Evolutionary conservation across 2,888 invertebrate genomes (phyloP).

Genomic region (Cyaniris semiargus): DNA sequence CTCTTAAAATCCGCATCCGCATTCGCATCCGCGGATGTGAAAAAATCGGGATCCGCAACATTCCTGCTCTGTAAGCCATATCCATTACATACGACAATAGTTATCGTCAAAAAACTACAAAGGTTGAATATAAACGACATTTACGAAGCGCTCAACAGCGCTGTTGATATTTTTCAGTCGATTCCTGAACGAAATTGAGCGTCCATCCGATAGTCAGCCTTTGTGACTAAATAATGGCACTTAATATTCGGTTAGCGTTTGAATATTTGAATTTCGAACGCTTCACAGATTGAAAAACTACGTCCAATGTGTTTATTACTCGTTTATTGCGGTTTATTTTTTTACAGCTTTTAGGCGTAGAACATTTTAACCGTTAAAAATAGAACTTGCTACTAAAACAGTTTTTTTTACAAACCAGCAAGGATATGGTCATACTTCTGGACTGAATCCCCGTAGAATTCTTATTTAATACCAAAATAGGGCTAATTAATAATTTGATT

Average conservation of each 20-base stretch:
- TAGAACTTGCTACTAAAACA: neutral
- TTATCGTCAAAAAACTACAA: neutral
- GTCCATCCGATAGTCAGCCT: slow-evolving; percentile 42
- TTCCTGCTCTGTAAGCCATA: neutral
- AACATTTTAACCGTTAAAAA: neutral
- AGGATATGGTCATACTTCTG: neutral
- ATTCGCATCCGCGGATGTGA: too few relatives aligned
- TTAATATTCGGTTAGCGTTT: slow-evolving; percentile 29
- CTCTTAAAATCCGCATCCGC: too few relatives aligned
- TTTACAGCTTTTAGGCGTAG: neutral
- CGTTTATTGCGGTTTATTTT: slow-evolving; percentile 4
- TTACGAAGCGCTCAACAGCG: slow-evolving; percentile 35
- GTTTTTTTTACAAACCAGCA: neutral
- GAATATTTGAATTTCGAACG: slow-evolving; percentile 20
- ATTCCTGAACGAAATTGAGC: slow-evolving; percentile 50
- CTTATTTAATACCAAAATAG: neutral
- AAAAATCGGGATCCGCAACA: too few relatives aligned
- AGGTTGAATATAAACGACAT: neutral
- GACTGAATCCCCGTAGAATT: neutral
- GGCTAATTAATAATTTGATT: neutral
- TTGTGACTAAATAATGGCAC: slow-evolving; percentile 32
- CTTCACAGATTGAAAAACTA: slow-evolving; percentile 17
- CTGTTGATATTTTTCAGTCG: slow-evolving; percentile 50
- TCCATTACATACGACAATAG: neutral
- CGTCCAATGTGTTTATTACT: slow-evolving; percentile 9